Percentiles rank a stretch among this genome's conserved stretches.
Evolutionary conservation across 2,888 invertebrate genomes (phyloP).

Genomic region (Dorcus hopei): DNA sequence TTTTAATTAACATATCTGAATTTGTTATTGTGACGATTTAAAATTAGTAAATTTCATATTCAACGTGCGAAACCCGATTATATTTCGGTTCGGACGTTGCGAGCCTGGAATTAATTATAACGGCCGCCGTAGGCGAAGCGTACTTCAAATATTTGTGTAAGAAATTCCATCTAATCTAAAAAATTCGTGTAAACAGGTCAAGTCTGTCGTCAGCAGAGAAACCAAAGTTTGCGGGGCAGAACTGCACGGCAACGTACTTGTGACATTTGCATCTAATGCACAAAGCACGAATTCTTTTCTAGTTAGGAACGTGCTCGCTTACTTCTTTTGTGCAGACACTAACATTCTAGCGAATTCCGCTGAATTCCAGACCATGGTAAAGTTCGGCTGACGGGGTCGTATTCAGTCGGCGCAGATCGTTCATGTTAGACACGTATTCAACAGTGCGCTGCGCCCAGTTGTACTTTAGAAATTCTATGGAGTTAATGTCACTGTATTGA

Average conservation of each 20-base stretch:
- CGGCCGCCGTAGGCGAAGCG: neutral
- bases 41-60: too few relatives aligned
- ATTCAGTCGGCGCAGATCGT: neutral
- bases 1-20: too few relatives aligned
- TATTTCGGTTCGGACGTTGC: too few relatives aligned
- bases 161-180: slow-evolving; percentile 13
- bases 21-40: too few relatives aligned
- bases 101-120: too few relatives aligned
- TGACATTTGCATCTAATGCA: too few relatives aligned
- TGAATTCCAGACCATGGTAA: neutral
- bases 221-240: too few relatives aligned
- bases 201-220: too few relatives aligned
- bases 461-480: neutral
- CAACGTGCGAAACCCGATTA: too few relatives aligned
- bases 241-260: too few relatives aligned
- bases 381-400: neutral
- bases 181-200: slow-evolving; percentile 1
- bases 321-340: neutral
- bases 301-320: neutral
- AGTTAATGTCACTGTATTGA: too few relatives aligned
- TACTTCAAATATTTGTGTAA: slow-evolving; percentile 10
- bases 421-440: neutral
- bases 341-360: neutral
- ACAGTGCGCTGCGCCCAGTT: neutral
- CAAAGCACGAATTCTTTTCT: too few relatives aligned